Evolutionary conservation across 2,888 invertebrate species (phyloP).

Genomic region (Tortrix viridana): DNA sequence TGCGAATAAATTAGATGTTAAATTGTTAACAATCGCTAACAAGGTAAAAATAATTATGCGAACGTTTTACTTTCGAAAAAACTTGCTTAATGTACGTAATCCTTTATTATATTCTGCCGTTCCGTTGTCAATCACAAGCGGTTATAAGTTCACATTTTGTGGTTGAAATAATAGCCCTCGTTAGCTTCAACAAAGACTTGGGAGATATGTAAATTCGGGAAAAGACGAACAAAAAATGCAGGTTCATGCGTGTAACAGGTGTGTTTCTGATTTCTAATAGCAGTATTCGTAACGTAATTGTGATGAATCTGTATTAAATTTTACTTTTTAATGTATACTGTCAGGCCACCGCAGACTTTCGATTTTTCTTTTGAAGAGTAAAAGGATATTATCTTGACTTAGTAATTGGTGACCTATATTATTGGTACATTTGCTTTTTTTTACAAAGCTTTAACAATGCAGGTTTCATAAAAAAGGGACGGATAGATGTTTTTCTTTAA

Average conservation of each 20-base stretch:
- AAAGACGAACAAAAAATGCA: conserved; percentile 75
- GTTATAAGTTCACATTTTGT: conserved; percentile 74
- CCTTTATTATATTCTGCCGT: conserved; percentile 62
- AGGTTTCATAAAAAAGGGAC: background rate
- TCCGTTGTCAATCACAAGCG: conserved; percentile 75
- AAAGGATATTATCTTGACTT: conserved; percentile 19
- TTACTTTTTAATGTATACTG: conserved; percentile 61
- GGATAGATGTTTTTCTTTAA: background rate
- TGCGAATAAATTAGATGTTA: conserved; percentile 60
- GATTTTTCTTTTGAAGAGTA: conserved; percentile 51
- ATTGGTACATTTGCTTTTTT: background rate
- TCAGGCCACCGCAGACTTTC: conserved; percentile 64
- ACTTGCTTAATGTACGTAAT: conserved; percentile 55
- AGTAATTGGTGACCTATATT: conserved; percentile 9
- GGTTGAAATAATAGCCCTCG: conserved; percentile 80
- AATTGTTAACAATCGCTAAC: conserved; percentile 62
- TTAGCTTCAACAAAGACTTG: conserved; percentile 73
- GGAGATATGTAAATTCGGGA: conserved; percentile 78
- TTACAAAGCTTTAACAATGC: background rate
- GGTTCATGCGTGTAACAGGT: conserved; percentile 74
- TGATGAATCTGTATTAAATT: conserved; percentile 59
- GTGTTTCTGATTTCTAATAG: conserved; percentile 76
- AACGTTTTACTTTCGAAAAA: conserved; percentile 50
- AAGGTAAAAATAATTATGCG: conserved; percentile 66
- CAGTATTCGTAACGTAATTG: conserved; percentile 65